Conservation (phyloP, 2,888 invertebrate species). For the Microctonus brassicae region DNA sequence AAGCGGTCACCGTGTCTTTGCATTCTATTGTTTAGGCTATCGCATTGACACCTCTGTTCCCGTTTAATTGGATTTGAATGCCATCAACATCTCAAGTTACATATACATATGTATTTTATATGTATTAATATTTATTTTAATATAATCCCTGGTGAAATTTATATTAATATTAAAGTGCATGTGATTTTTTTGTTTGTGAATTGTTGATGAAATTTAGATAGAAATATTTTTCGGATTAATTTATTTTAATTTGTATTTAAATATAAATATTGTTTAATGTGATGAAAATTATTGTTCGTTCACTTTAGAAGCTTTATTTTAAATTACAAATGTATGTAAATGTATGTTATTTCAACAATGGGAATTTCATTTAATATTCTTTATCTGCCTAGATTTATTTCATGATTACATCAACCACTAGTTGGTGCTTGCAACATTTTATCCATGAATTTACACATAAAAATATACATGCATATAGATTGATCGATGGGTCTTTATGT, state of each 20-base stretch:
- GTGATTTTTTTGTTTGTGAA: too few species aligned
- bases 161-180: too few species aligned
- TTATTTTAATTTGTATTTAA: background rate
- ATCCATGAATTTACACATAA: background rate
- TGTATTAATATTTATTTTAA: background rate
- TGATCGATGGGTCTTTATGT: background rate
- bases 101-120: background rate
- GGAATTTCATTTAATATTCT: conserved; percentile 2
- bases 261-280: background rate
- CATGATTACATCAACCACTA: background rate
- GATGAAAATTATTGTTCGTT: too few species aligned
- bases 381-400: background rate
- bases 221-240: background rate
- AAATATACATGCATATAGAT: background rate
- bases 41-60: conserved; percentile 32
- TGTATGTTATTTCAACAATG: background rate
- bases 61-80: conserved; percentile 42
- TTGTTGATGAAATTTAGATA: background rate
- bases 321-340: too few species aligned
- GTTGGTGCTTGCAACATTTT: background rate
- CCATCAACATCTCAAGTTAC: background rate
- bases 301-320: too few species aligned
- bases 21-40: conserved; percentile 13
- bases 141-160: background rate
- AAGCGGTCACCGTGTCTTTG: conserved; percentile 5